Conservation (phyloP, 2,888 invertebrate species). For the Odontothrips loti region DNA sequence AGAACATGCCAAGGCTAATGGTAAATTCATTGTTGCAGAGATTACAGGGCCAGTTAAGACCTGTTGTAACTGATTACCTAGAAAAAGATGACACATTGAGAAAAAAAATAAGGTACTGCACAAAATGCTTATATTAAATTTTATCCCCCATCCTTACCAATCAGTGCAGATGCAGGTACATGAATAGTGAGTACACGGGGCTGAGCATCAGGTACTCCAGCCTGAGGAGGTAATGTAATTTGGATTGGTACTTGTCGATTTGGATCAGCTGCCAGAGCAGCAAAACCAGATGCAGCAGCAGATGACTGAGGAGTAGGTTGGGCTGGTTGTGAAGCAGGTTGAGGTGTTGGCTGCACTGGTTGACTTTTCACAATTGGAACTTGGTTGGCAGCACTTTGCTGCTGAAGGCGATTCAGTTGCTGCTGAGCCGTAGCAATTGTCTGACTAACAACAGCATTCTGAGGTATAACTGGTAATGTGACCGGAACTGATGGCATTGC, state of each 20-base stretch:
- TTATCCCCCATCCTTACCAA: slow-evolving; percentile 52
- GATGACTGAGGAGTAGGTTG: slow-evolving; percentile 32
- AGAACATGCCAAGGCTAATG: slow-evolving; percentile 73
- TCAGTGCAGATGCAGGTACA: slow-evolving; percentile 79
- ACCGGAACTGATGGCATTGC: background rate
- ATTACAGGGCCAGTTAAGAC: slow-evolving; percentile 83
- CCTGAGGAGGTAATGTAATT: slow-evolving; percentile 77
- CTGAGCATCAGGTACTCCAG: slow-evolving; percentile 63
- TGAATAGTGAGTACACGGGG: slow-evolving; percentile 80
- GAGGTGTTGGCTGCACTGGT: slow-evolving; percentile 13
- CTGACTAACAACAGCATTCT: slow-evolving; percentile 7
- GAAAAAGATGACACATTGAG: slow-evolving; percentile 35
- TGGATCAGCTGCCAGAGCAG: slow-evolving; percentile 32
- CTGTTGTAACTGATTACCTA: slow-evolving; percentile 58
- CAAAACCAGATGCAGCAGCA: slow-evolving; percentile 35
- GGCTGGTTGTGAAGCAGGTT: slow-evolving; percentile 35
- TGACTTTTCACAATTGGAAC: background rate
- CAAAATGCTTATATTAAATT: background rate
- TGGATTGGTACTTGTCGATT: slow-evolving; percentile 50
- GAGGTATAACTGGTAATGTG: background rate
- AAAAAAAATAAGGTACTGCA: background rate
- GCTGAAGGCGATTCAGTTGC: slow-evolving; percentile 38
- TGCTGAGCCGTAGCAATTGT: slow-evolving; percentile 35
- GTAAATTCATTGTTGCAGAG: slow-evolving; percentile 83
- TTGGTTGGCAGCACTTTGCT: background rate